Percentiles rank a stretch among this genome's conserved stretches.
Conservation (phyloP, 2,113 vertebrate species). For the Carlito syrichta region DNA sequence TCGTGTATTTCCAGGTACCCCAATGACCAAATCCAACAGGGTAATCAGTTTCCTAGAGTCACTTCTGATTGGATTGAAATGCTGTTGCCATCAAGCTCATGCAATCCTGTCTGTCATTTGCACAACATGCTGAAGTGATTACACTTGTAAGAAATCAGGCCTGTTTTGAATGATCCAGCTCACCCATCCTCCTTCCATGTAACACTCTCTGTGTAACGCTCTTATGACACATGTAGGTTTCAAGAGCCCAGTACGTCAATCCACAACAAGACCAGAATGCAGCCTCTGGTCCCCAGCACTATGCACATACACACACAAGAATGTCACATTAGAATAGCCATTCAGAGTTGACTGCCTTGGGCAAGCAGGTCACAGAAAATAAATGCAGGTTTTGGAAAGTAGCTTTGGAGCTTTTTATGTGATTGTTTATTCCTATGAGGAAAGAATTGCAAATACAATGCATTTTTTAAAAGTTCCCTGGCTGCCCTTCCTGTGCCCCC, state of each 20-base stretch:
- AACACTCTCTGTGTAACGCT: not conserved
- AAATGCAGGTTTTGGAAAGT: slow-evolving; percentile 14
- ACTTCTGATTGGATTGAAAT: not conserved
- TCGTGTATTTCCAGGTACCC: not conserved
- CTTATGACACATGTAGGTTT: not conserved
- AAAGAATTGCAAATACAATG: slow-evolving; percentile 49
- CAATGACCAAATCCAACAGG: not conserved
- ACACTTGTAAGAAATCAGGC: not conserved
- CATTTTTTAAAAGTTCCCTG: not conserved
- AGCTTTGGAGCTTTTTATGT: slow-evolving; percentile 21
- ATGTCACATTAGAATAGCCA: not conserved
- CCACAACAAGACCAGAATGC: not conserved
- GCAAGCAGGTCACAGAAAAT: slow-evolving; percentile 30
- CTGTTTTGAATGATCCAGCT: not conserved
- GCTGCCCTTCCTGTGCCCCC: not conserved
- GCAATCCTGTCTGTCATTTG: not conserved
- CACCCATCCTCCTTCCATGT: not conserved
- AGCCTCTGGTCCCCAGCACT: not conserved
- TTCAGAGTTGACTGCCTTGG: not conserved
- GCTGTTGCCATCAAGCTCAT: not conserved
- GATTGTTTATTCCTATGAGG: slow-evolving; percentile 44
- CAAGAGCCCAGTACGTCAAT: not conserved
- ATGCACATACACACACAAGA: not conserved
- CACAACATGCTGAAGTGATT: not conserved
- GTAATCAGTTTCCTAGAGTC: not conserved